A percentile compares a stretch with the other conserved stretches of the same genome.
Conservation (phyloP, 2,888 invertebrate species). For the Habrosyne pyritoides region DNA sequence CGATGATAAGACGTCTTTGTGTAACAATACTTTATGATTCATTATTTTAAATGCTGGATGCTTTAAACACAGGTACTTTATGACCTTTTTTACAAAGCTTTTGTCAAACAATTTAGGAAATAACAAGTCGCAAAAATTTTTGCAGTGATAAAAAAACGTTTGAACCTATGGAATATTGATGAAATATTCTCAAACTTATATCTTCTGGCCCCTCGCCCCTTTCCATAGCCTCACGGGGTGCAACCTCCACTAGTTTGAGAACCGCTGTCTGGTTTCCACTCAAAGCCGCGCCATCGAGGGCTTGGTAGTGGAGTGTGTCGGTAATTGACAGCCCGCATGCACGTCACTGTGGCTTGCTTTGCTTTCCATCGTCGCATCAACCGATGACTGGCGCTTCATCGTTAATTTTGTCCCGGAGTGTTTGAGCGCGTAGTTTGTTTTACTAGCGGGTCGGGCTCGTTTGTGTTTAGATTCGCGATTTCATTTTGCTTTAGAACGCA, state of each 20-base stretch:
- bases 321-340: conserved; percentile 32
- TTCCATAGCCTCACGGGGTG: background rate
- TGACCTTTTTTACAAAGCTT: too few species aligned
- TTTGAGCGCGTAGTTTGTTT: conserved; percentile 9
- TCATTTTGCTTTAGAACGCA: conserved; percentile 17
- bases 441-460: background rate
- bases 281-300: conserved; percentile 9
- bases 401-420: conserved; percentile 14
- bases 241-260: background rate
- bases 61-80: too few species aligned
- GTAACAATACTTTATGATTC: too few species aligned
- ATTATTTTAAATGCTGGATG: too few species aligned
- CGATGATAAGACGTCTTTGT: background rate
- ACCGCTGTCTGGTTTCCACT: conserved; percentile 7
- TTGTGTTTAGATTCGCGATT: conserved; percentile 2
- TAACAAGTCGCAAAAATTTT: too few species aligned
- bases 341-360: conserved; percentile 27
- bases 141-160: too few species aligned
- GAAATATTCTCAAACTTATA: background rate
- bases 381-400: conserved; percentile 17
- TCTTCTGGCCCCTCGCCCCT: background rate
- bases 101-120: too few species aligned
- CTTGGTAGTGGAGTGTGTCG: conserved; percentile 5
- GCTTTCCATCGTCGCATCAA: conserved; percentile 26
- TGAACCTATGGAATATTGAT: background rate